Percentiles rank a stretch among this genome's conserved stretches.
phyloP scores from a whole-genome alignment of 2,888 invertebrate genomes.

The Neoaliturus tenellus region DNA sequence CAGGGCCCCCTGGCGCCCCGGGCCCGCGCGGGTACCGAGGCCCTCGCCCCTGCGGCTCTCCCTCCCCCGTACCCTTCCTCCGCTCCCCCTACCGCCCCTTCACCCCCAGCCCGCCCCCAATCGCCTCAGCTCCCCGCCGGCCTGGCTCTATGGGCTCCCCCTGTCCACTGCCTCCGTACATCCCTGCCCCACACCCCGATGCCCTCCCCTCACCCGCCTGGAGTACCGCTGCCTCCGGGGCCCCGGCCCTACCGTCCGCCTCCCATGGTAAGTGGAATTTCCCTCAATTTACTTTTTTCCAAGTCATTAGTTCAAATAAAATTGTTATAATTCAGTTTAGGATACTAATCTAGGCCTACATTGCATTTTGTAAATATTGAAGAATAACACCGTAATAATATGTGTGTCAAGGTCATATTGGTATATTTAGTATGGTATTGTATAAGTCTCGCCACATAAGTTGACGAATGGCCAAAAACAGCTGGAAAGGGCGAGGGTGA shows the following conservation, averaged over 20 bases:
- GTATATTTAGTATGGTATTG: too few species aligned
- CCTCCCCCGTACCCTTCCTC: slow-evolving; percentile 63
- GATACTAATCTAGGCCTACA: too few species aligned
- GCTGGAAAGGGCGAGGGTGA: too few species aligned
- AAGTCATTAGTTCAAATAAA: too few species aligned
- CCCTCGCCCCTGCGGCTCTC: slow-evolving; percentile 57
- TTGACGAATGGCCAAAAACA: too few species aligned
- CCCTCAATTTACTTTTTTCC: too few species aligned
- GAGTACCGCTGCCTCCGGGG: slow-evolving; percentile 71
- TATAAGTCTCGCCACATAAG: too few species aligned
- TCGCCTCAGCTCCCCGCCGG: slow-evolving; percentile 55
- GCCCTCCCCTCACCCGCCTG: slow-evolving; percentile 75
- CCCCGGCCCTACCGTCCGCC: slow-evolving; percentile 72
- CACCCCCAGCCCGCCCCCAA: slow-evolving; percentile 63
- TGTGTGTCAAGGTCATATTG: too few species aligned
- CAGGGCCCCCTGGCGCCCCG: slow-evolving; percentile 51
- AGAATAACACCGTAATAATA: too few species aligned
- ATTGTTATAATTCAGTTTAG: too few species aligned
- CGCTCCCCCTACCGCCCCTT: slow-evolving; percentile 57
- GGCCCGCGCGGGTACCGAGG: slow-evolving; percentile 37
- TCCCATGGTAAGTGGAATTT: slow-evolving; percentile 68
- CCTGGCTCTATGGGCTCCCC: slow-evolving; percentile 58
- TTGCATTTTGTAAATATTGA: too few species aligned
- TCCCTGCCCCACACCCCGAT: slow-evolving; percentile 82
- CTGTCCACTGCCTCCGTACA: slow-evolving; percentile 71